Percentiles rank a stretch among this genome's conserved stretches.
Conservation (phyloP, 2,888 invertebrate genomes). For the Noctua comes region DNA sequence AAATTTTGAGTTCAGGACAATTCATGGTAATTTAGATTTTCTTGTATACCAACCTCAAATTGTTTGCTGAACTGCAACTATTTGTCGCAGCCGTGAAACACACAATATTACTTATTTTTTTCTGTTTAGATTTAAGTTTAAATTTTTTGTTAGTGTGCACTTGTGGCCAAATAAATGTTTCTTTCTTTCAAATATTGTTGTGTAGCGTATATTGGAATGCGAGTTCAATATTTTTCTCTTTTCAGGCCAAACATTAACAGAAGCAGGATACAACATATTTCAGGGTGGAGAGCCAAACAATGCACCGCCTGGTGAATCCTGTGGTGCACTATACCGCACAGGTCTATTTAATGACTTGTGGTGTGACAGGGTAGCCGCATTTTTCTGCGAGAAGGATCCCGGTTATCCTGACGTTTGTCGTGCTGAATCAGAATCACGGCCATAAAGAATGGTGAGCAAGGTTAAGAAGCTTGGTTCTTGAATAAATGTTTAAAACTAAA, state of each 20-base stretch:
- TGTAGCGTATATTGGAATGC: too few relatives aligned
- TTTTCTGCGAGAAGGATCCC: constrained; percentile 30
- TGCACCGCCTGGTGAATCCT: background rate
- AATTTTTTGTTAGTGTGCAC: too few relatives aligned
- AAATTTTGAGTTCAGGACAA: constrained; percentile 11
- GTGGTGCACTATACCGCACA: background rate
- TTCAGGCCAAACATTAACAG: constrained; percentile 24
- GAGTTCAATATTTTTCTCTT: background rate
- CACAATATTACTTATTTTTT: too few relatives aligned
- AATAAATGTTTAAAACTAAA: too few relatives aligned
- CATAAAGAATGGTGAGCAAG: background rate
- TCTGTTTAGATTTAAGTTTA: too few relatives aligned
- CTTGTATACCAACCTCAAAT: too few relatives aligned
- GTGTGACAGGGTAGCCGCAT: background rate
- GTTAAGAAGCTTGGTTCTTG: background rate
- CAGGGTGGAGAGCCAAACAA: constrained; percentile 2
- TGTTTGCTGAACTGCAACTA: too few relatives aligned
- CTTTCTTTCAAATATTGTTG: too few relatives aligned
- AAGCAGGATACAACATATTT: constrained; percentile 27
- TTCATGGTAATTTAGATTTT: constrained; percentile 17
- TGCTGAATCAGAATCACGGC: background rate
- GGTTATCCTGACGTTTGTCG: background rate
- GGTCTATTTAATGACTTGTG: constrained; percentile 5
- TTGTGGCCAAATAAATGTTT: too few relatives aligned
- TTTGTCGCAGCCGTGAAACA: too few relatives aligned